These are phyloP conservation scores for Mixornis gularis DNA, from an alignment of 2,113 vertebrate genomes.

Conservation along the genomic window DNA sequence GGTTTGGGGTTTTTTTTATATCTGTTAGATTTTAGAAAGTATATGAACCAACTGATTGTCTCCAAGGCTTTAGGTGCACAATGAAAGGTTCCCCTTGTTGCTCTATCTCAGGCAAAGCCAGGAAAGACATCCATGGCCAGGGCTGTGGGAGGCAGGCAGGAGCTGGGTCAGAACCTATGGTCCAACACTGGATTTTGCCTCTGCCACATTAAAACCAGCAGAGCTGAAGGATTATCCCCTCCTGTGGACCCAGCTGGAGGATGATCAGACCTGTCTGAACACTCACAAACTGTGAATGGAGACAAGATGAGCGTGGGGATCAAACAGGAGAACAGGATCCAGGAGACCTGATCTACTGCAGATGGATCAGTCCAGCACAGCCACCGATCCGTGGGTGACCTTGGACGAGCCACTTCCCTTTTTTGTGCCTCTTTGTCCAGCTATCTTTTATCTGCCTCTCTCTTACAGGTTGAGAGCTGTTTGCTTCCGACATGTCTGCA, in stretches of 20 bases:
- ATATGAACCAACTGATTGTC: background rate
- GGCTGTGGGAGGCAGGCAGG: background rate
- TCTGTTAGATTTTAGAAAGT: background rate
- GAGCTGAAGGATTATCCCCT: background rate
- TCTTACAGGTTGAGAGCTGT: conserved; percentile 22
- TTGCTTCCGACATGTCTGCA: conserved; percentile 29
- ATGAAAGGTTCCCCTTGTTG: background rate
- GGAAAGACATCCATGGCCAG: background rate
- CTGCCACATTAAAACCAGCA: background rate
- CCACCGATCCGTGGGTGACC: background rate
- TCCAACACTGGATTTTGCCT: background rate
- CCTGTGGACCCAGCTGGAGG: background rate
- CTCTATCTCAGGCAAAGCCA: background rate
- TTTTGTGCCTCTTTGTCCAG: conserved; percentile 40
- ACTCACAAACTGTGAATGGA: background rate
- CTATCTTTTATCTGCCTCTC: conserved; percentile 28
- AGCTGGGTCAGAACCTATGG: background rate
- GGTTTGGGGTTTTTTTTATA: background rate
- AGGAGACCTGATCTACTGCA: background rate
- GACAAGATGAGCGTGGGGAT: background rate
- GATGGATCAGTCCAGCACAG: background rate
- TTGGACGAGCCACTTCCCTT: background rate
- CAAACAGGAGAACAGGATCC: background rate
- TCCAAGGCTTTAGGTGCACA: background rate
- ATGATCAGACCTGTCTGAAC: background rate